A percentile compares a stretch with the other conserved stretches of the same genome.
phyloP scores from a whole-genome alignment of 2,113 vertebrate species.

The Cynoglossus semilaevis region DNA sequence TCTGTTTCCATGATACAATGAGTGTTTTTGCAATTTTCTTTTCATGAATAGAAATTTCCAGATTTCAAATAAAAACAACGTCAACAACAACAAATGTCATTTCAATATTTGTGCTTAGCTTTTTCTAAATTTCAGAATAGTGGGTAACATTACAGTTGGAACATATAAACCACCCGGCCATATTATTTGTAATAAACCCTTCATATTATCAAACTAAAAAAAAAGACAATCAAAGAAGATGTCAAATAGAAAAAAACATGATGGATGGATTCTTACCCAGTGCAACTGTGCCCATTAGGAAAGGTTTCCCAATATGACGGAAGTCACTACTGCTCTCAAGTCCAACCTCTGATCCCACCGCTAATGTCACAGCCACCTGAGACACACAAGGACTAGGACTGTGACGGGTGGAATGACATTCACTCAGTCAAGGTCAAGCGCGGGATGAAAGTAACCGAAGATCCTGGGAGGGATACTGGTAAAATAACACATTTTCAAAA shows the following conservation, averaged over 20 bases:
- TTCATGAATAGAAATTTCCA: no score
- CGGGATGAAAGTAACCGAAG: not conserved
- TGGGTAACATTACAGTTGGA: no score
- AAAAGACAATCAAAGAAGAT: slow-evolving; percentile 2
- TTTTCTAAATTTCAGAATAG: no score
- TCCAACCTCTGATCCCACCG: slow-evolving; percentile 75
- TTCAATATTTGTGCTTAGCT: no score
- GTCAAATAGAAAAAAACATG: not conserved
- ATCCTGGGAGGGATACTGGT: not conserved
- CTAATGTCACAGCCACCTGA: slow-evolving; percentile 77
- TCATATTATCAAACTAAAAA: slow-evolving; percentile 5
- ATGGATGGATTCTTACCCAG: slow-evolving; percentile 59
- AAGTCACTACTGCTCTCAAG: slow-evolving; percentile 75
- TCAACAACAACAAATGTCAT: no score
- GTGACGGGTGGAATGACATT: not conserved
- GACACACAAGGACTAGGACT: slow-evolving; percentile 36
- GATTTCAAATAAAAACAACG: no score
- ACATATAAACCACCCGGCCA: no score
- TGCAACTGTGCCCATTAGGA: slow-evolving; percentile 75
- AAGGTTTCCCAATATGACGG: slow-evolving; percentile 73
- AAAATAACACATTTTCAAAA: not conserved
- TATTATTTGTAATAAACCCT: not conserved
- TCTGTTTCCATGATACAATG: no score
- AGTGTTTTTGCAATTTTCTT: no score
- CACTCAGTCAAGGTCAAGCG: slow-evolving; percentile 1